Evolutionary conservation across 2,797 vertebrate species (phyloP).

Genomic region (Poliocrania exsul): DNA sequence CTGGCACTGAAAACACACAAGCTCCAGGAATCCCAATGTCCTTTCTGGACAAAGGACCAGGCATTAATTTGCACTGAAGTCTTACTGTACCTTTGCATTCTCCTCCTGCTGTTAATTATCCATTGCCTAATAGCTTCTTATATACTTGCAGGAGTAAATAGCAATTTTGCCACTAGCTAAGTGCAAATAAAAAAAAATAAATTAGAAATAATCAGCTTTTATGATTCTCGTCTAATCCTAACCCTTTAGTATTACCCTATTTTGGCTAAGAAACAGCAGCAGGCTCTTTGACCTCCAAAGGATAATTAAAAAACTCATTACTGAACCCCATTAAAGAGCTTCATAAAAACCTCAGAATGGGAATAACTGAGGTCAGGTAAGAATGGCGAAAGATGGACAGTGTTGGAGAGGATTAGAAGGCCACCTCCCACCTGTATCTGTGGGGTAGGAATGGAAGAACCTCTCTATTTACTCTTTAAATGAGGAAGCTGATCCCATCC

Average conservation of each 20-base stretch:
- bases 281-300: conserved; percentile 13
- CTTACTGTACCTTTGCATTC: not conserved
- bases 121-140: not conserved
- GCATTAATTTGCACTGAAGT: not conserved
- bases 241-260: not conserved
- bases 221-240: not conserved
- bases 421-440: not conserved
- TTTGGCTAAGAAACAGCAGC: not conserved
- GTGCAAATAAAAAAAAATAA: no score
- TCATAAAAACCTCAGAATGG: not conserved
- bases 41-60: not conserved
- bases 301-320: conserved; percentile 74
- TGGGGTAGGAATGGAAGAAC: not conserved
- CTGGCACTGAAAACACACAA: not conserved
- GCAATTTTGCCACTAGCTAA: conserved; percentile 7
- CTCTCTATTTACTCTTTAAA: not conserved
- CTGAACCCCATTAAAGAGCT: not conserved
- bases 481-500: not conserved
- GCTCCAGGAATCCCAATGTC: not conserved
- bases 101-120: not conserved
- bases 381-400: not conserved
- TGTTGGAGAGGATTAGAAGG: not conserved
- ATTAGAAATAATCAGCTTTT: not conserved
- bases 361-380: not conserved
- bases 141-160: not conserved